These are phyloP conservation scores for Corticium candelabrum DNA, from an alignment of 37 sponge, comb jelly and placozoan genomes.

Conservation along the genomic window DNA sequence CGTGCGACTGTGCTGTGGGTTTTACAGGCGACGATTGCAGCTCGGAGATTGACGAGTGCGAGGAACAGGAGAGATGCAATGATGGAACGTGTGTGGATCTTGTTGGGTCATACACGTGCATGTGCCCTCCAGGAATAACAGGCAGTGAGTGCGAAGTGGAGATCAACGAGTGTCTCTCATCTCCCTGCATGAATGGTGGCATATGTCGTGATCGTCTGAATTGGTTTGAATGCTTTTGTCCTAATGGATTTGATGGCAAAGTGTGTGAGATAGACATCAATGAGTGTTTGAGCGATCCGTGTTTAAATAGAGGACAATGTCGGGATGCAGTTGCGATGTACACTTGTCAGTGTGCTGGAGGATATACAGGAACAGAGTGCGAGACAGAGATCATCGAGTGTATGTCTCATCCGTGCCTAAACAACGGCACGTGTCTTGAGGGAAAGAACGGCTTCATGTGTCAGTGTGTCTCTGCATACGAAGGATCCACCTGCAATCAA, in stretches of 20 bases:
- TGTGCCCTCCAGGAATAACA: not conserved
- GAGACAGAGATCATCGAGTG: not conserved
- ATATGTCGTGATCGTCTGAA: constrained; percentile 7
- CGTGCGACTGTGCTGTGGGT: not conserved
- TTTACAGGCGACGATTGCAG: constrained; percentile 20
- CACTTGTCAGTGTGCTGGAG: not conserved
- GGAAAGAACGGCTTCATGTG: not conserved
- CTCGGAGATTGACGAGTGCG: constrained; percentile 16
- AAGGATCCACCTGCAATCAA: not conserved
- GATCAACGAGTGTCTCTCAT: constrained; percentile 15
- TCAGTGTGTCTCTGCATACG: not conserved
- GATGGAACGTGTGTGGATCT: not conserved
- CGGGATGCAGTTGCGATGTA: not conserved
- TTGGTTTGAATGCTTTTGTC: constrained; percentile 12
- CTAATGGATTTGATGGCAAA: not conserved
- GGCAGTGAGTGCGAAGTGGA: not conserved
- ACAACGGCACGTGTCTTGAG: not conserved
- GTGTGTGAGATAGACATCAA: not conserved
- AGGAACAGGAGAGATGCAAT: not conserved
- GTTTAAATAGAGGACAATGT: not conserved
- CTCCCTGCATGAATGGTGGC: constrained; percentile 41
- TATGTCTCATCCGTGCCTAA: not conserved
- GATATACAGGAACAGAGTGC: not conserved
- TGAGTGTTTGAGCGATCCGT: not conserved
- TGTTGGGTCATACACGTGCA: not conserved